Base-by-base conservation (phyloP, 2,113 vertebrate species). In the Perca flavescens region DNA sequence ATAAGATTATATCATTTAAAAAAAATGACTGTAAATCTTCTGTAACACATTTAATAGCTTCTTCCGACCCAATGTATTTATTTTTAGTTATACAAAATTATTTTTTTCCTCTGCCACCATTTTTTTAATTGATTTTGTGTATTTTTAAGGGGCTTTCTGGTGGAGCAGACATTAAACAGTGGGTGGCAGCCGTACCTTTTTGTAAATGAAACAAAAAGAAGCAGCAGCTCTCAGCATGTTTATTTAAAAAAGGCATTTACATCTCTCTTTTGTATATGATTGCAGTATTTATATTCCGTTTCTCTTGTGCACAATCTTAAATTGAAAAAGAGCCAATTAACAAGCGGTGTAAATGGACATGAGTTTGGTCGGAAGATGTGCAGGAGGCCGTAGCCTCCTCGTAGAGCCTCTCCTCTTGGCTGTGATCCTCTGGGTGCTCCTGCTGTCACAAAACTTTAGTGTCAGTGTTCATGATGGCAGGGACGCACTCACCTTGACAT, bases 371-470 rank as follows among this genome's bases (percentile, higher is more conserved):
- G 19, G 77, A 64, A 5, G 46, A 40, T 34, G 46, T 64, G 62
- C 67, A 71, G 74, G 62, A 53, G 3, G 68, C 53, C 36, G 80
- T 6, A 60, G 13, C 36, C 58, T 71, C 67, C 62, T 58, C 1
- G 1, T 62, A 16, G 13, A 66, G 66, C 68, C 60, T 10, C 67
- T 83, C 71, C 49, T 88, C 72, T 61, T 84, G 17, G 61, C 9
- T 56, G 74, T 5, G 31, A 31, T 90, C 95, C 94, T 81, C 69
- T 82, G 89, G 89, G 73, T 90, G 92, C 94, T 85, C 82, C 63
- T 13, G 77, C 87, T 92, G 91, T 94, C 93, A 83, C 75, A 54
- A 28, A n/a, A 21, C 49, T 76, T 94, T 74, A 93, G 40, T 36
- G 69, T 93, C 87, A 88, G 43, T 17, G 70, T 52, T 19, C 2